These are phyloP conservation scores for Bufotes viridis DNA, from an alignment of 2,797 vertebrate genomes.

Conservation along the genomic window DNA sequence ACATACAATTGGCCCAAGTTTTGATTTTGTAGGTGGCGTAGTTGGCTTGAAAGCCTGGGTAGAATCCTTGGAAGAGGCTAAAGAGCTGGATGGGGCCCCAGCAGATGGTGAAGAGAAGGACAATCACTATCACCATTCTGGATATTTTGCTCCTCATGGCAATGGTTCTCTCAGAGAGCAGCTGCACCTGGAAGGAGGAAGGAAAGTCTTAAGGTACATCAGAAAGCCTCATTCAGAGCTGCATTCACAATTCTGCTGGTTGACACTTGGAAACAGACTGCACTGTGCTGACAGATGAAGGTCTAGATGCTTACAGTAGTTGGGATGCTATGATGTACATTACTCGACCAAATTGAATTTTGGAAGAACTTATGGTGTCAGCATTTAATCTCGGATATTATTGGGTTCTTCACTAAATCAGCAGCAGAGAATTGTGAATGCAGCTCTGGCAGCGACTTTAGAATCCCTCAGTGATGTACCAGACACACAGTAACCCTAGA, in stretches of 20 bases:
- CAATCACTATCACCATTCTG: constrained; percentile 88
- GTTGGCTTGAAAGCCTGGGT: constrained; percentile 78
- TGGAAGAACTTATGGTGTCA: not conserved
- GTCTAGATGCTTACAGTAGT: too few relatives aligned
- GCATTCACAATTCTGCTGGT: too few relatives aligned
- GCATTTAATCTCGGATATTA: too few relatives aligned
- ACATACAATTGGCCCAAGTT: constrained; percentile 90
- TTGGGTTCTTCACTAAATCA: too few relatives aligned
- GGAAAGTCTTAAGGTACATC: not conserved
- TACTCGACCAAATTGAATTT: not conserved
- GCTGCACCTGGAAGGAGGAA: constrained; percentile 76
- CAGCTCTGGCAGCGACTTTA: not conserved
- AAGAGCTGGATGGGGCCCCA: constrained; percentile 69
- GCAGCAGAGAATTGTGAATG: not conserved
- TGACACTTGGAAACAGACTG: too few relatives aligned
- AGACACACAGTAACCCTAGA: too few relatives aligned
- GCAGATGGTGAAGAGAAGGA: constrained; percentile 70
- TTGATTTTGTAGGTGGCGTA: constrained; percentile 87
- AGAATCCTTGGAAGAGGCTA: constrained; percentile 68
- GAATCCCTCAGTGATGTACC: not conserved
- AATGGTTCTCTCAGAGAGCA: constrained; percentile 83
- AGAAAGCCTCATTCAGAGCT: too few relatives aligned
- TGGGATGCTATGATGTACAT: too few relatives aligned
- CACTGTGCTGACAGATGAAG: too few relatives aligned
- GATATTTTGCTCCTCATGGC: constrained; percentile 85